Evolutionary conservation across 2,113 vertebrate genomes (phyloP).

Genomic region (Baryphthengus martii): DNA sequence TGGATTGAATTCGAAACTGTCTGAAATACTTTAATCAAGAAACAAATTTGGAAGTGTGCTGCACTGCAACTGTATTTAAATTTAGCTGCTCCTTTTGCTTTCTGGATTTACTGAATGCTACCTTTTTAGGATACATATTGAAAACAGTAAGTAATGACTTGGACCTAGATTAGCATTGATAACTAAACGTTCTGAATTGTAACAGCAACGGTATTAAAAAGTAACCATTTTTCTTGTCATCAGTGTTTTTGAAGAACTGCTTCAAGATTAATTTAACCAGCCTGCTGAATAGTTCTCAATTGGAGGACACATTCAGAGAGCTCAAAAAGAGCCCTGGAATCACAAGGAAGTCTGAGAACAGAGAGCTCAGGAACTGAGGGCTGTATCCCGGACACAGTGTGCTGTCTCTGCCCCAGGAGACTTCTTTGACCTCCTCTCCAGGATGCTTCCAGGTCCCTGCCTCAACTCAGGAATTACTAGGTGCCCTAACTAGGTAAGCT

Average conservation of each 20-base stretch:
- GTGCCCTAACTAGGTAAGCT: background rate
- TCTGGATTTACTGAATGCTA: background rate
- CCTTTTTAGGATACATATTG: background rate
- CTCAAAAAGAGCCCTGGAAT: background rate
- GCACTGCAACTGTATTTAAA: background rate
- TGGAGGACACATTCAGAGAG: background rate
- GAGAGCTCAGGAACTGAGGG: background rate
- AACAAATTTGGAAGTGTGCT: slow-evolving; percentile 6
- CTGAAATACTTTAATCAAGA: background rate
- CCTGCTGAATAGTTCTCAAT: background rate
- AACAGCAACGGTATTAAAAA: background rate
- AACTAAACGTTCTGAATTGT: background rate
- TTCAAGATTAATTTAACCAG: background rate
- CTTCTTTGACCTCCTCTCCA: background rate
- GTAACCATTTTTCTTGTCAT: background rate
- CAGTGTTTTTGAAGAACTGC: background rate
- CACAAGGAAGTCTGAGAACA: background rate
- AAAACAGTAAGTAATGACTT: background rate
- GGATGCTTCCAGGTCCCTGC: background rate
- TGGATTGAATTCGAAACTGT: background rate
- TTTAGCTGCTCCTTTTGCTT: background rate
- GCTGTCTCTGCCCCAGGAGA: background rate
- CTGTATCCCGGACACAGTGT: accelerated
- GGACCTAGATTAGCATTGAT: background rate
- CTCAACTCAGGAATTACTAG: background rate